Percentiles rank a stretch among this genome's conserved stretches.
These are phyloP conservation scores for Lichenostomus cassidix DNA, from an alignment of 2,113 vertebrate species.

Conservation along the genomic window DNA sequence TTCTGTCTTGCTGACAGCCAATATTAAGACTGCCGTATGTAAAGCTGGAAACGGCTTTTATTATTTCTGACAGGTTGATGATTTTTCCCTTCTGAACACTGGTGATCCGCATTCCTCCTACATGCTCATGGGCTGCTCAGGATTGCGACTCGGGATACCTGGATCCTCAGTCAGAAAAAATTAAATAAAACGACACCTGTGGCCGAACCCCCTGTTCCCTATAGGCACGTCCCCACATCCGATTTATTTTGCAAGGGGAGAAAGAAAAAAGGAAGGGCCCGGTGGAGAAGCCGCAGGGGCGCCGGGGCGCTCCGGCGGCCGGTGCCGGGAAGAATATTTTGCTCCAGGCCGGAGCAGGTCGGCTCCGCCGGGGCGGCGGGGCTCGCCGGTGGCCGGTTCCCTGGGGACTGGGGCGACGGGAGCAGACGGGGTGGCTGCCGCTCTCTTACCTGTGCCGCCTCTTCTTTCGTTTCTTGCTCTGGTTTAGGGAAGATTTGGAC, in stretches of 20 bases:
- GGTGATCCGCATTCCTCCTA: neutral
- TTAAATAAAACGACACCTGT: neutral
- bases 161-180: neutral
- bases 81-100: neutral
- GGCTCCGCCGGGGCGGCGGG: neutral
- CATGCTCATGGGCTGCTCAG: neutral
- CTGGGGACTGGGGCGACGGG: neutral
- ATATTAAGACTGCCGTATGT: neutral
- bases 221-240: neutral
- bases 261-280: neutral
- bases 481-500: slow-evolving; percentile 89
- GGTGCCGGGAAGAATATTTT: neutral
- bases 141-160: neutral
- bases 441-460: slow-evolving; percentile 89
- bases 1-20: neutral
- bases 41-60: neutral
- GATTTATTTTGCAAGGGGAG: neutral
- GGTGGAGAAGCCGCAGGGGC: neutral
- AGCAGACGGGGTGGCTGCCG: neutral
- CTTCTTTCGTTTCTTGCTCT: slow-evolving; percentile 98
- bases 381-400: neutral
- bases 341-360: neutral
- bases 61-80: neutral
- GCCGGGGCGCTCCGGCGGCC: neutral
- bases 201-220: neutral